Base-by-base conservation (phyloP, 2,113 vertebrate species). In the Jaculus jaculus region DNA sequence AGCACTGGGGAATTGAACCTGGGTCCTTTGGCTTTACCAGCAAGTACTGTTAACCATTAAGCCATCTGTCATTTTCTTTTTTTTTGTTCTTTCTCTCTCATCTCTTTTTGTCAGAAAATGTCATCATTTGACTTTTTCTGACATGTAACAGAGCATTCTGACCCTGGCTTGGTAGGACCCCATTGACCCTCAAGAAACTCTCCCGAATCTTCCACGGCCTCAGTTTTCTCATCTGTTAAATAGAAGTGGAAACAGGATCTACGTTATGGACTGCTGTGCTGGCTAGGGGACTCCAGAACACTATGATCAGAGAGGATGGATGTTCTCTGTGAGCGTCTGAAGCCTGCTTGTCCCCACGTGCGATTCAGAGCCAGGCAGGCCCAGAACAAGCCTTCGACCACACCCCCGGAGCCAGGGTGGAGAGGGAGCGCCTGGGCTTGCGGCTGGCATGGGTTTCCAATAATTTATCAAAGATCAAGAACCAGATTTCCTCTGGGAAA, bases 401-500 rank as follows among this genome's bases (percentile, higher is more conserved):
- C 4, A 73, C 51, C 92, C 92, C 2, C 81, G 87, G 84, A 96
- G 85, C 95, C 95, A 89, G 92, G 96, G 71, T 10, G 94, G 75
- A 94, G 92, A 94, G 89, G 93, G 96, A 97, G 96, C 81, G 81
- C 90, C 89, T 47, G 42, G 84, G 93, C 94, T 89, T 94, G 90
- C 80, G 96, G 91, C 92, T 87, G 85, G 74, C 93, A 97, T 96
- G 81, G 94, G 96, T 97, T 98, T 97, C 96, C 95, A 96, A 97
- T 98, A 96, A 97, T 97, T 98, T 97, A 97, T 97, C 97, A 96
- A 97, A 96, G 97, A 97, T 97, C 3, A 2, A 97, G 97, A 97
- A 95, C 89, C 94, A 96, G 97, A 98, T 97, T 98, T 98, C 97
- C 98, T 98, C 96, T 94, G 98, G 98, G 98, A 98, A 97, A 98